Evolutionary conservation across 1,140 invertebrate genomes (phyloP).

Genomic region (Solen grandis): DNA sequence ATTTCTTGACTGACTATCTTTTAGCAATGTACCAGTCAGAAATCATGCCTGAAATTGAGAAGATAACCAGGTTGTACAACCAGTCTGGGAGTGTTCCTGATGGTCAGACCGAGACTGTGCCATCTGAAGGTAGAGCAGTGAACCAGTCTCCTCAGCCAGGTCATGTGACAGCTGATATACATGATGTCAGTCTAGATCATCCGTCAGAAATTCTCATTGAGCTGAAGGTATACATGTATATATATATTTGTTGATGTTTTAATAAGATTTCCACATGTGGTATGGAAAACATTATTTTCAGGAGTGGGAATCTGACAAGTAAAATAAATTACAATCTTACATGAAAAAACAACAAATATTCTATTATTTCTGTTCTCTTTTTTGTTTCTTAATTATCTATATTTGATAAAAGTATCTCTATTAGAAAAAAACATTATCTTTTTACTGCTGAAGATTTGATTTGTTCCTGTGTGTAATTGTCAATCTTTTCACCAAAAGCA

Average conservation of each 20-base stretch:
- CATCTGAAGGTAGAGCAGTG: neutral
- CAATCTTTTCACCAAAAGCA: too few species aligned
- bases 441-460: too few species aligned
- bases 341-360: neutral
- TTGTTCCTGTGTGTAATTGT: too few species aligned
- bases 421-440: neutral
- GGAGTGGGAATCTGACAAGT: too few species aligned
- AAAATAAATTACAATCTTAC: too few species aligned
- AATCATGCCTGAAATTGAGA: conserved; percentile 41
- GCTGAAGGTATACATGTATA: conserved; percentile 36
- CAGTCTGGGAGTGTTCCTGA: conserved; percentile 4
- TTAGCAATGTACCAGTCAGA: conserved; percentile 55
- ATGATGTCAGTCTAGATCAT: conserved; percentile 30
- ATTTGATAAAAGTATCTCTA: neutral
- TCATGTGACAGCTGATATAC: neutral
- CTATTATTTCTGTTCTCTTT: neutral
- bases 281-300: too few species aligned
- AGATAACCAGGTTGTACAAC: conserved; percentile 19
- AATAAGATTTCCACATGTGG: neutral
- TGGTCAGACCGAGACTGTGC: neutral
- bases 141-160: neutral
- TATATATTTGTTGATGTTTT: neutral
- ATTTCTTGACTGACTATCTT: too few species aligned
- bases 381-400: neutral
- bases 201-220: conserved; percentile 54